Base-by-base conservation (phyloP, 2,888 invertebrate genomes). In the Drymonia ruficornis region DNA sequence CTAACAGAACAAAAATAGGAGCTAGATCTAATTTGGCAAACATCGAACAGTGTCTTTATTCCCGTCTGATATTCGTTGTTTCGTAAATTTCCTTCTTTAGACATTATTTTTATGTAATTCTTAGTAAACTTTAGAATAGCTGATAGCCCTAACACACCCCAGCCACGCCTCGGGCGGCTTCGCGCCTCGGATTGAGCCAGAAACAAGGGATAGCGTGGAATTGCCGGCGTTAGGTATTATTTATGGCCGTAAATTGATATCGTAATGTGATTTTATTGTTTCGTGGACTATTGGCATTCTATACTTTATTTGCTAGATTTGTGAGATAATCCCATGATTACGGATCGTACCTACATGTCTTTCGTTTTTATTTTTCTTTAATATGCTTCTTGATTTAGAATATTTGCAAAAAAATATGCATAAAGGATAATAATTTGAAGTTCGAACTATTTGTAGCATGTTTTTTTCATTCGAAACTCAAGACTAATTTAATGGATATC, bases 141-240 rank as follows among this genome's bases (percentile, higher is more conserved):
- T 42, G 47, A 15, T 12, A 47, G 13, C 47, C 47, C 47, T 47
- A 28, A 75, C 70, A 72, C 59, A 66, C 67, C 70, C 63, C 63
- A 19, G 49, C 19, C 34, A 60, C 71, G 77, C 75, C 69, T 74
- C 61, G 63, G 65, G 69, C 59, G 50, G 28, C 63, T 61, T 67
- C 69, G 76, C 75, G 70, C 67, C 67, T 64, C 59, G 15, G 18
- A 53, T 50, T 57, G 50, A 48, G 29, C 38, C 48, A 40, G 48
- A 54, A 54, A 44, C 52, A 40, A 34, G 50, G 47, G 36, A 53
- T 55, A 56, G 59, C 57, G 52, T 59, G 63, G 59, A 70, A 63
- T 69, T 62, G 65, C 66, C 57, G 49, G 53, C 59, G 56, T 55
- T 65, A 54, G 11, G 31, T 42, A 45, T 59, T 61, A 60, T 74